A percentile compares a stretch with the other conserved stretches of the same genome.
phyloP scores from a whole-genome alignment of 1,140 invertebrate genomes.

The Papilio polyxenes region DNA sequence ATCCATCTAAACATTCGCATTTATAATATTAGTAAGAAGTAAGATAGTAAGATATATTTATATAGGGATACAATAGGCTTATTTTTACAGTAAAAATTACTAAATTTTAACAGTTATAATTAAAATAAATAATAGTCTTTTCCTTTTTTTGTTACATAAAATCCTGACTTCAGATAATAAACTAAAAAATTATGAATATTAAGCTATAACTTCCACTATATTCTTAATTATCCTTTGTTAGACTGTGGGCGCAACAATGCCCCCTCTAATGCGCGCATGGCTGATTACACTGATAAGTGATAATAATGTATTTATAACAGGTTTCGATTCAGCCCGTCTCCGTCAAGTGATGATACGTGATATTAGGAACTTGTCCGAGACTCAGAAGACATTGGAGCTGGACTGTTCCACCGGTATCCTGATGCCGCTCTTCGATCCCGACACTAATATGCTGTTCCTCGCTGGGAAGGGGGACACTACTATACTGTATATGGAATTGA shows the following conservation, averaged over 20 bases:
- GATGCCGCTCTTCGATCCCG: constrained; percentile 94
- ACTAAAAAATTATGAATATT: background rate
- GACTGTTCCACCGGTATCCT: constrained; percentile 95
- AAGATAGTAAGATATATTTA: too few species aligned
- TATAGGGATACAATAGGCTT: too few species aligned
- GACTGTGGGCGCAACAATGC: too few species aligned
- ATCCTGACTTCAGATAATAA: background rate
- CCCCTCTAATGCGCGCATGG: too few species aligned
- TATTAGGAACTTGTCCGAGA: constrained; percentile 88
- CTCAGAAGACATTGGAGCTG: constrained; percentile 89
- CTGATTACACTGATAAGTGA: background rate
- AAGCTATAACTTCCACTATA: too few species aligned
- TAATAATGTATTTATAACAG: constrained; percentile 56
- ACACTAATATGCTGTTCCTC: constrained; percentile 96
- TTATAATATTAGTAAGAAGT: too few species aligned
- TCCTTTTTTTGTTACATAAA: too few species aligned
- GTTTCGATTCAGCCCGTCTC: constrained; percentile 87
- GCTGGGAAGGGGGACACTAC: constrained; percentile 96
- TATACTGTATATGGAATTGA: constrained; percentile 92
- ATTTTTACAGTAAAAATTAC: too few species aligned
- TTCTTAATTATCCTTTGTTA: too few species aligned
- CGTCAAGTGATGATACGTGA: constrained; percentile 94
- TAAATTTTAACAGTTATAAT: too few species aligned
- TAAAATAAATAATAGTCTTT: too few species aligned
- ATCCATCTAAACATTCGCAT: too few species aligned